Evolutionary conservation across 2,797 vertebrate genomes (phyloP).

Genomic region (Xiphorhynchus erythropygius): DNA sequence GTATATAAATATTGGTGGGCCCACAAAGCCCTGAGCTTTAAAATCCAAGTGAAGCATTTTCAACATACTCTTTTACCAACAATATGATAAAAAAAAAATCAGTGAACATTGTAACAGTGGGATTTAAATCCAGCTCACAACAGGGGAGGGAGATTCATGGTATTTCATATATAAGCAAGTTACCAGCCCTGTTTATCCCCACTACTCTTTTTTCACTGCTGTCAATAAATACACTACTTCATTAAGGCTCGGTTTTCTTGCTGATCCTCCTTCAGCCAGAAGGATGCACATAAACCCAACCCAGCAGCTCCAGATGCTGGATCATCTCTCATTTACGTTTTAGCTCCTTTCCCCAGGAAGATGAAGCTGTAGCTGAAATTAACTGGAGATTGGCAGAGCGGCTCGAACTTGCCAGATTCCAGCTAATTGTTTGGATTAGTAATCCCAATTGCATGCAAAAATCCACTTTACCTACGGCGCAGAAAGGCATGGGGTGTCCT

Average conservation of each 20-base stretch:
- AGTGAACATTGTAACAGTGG: accelerated
- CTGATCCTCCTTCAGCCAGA: background rate
- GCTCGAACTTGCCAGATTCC: background rate
- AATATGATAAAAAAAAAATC: accelerated
- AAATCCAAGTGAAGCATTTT: background rate
- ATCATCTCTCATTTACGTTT: background rate
- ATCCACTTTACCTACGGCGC: background rate
- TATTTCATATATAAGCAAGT: background rate
- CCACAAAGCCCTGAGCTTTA: background rate
- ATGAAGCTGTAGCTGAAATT: background rate
- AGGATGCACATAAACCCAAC: background rate
- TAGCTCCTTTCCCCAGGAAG: background rate
- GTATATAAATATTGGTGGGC: background rate
- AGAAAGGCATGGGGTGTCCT: background rate
- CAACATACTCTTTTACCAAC: accelerated
- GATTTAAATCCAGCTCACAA: background rate
- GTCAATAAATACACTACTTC: background rate
- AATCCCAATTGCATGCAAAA: background rate
- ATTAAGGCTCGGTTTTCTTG: background rate
- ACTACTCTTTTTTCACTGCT: background rate
- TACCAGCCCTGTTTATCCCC: background rate
- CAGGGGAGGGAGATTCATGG: background rate
- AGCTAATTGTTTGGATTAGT: conserved; percentile 35
- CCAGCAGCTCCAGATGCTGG: background rate
- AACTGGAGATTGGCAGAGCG: background rate